phyloP scores from a whole-genome alignment of 1,140 invertebrate species.

The Brachionus plicatilis region DNA sequence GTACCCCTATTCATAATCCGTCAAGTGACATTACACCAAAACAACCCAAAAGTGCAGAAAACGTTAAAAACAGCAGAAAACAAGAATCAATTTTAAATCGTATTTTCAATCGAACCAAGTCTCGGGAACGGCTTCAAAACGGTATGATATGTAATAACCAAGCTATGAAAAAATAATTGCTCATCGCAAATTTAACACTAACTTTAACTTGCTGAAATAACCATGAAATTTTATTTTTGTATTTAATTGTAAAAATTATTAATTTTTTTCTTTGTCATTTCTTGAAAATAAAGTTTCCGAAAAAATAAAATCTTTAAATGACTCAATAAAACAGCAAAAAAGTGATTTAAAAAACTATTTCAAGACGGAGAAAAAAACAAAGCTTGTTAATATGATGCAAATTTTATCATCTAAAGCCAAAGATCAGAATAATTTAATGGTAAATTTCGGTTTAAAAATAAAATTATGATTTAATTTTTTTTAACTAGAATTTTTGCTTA shows the following conservation, averaged over 20 bases:
- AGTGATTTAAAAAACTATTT: not conserved
- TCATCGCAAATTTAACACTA: not conserved
- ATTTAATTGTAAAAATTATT: not conserved
- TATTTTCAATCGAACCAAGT: conserved; percentile 8
- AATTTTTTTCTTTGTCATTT: not conserved
- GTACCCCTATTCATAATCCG: not conserved
- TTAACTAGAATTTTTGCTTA: not conserved
- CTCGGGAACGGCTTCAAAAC: not conserved
- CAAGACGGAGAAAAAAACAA: not conserved
- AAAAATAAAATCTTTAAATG: conserved; percentile 26
- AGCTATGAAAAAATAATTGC: not conserved
- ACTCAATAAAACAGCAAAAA: not conserved
- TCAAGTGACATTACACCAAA: not conserved
- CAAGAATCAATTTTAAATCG: conserved; percentile 16
- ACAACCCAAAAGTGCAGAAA: not conserved
- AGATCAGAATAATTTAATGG: not conserved
- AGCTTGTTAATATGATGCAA: not conserved
- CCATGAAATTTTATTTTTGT: not conserved
- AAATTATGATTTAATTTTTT: too few relatives aligned
- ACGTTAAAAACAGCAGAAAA: not conserved
- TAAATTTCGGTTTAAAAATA: not conserved
- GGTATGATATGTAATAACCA: not conserved
- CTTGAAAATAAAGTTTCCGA: conserved; percentile 10
- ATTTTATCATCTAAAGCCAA: not conserved
- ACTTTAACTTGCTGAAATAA: not conserved